A percentile compares a stretch with the other conserved stretches of the same genome.
These are phyloP conservation scores for Drosophila biarmipes DNA, from an alignment of 1,140 invertebrate species.

Conservation along the genomic window DNA sequence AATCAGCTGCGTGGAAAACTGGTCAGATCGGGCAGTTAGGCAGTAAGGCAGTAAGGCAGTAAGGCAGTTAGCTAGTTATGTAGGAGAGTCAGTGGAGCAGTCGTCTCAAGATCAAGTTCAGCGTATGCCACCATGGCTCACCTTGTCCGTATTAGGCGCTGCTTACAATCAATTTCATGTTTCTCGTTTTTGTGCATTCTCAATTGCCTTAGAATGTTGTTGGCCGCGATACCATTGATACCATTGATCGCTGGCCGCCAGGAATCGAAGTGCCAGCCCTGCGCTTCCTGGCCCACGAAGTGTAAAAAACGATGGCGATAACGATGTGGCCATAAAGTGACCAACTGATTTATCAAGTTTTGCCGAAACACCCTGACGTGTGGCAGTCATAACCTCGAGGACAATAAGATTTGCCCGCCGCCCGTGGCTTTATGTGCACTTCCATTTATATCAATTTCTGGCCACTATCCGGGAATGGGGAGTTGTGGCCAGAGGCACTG, in stretches of 20 bases:
- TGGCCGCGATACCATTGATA: constrained; percentile 6
- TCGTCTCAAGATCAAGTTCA: constrained; percentile 81
- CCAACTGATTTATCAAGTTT: constrained; percentile 70
- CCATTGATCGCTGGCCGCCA: constrained; percentile 18
- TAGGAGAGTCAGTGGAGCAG: constrained; percentile 38
- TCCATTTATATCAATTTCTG: constrained; percentile 77
- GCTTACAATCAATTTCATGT: constrained; percentile 46
- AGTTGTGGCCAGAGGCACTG: constrained; percentile 1
- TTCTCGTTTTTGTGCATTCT: constrained; percentile 31
- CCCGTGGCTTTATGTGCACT: constrained; percentile 58
- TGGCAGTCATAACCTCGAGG: constrained; percentile 46
- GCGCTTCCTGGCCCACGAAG: constrained; percentile 56
- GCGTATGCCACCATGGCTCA: constrained; percentile 48
- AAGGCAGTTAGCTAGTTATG: neutral
- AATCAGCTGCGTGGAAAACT: constrained; percentile 68
- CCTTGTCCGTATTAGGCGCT: constrained; percentile 71
- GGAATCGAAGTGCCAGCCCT: constrained; percentile 33
- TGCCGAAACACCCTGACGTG: constrained; percentile 64
- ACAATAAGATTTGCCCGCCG: constrained; percentile 56
- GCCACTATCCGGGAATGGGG: constrained; percentile 7
- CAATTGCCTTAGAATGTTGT: constrained; percentile 52
- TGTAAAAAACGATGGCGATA: constrained; percentile 13
- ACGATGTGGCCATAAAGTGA: constrained; percentile 48
- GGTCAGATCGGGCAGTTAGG: constrained; percentile 37
- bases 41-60: neutral